phyloP scores from a whole-genome alignment of 1,140 invertebrate genomes.

The Megathymus violae region DNA sequence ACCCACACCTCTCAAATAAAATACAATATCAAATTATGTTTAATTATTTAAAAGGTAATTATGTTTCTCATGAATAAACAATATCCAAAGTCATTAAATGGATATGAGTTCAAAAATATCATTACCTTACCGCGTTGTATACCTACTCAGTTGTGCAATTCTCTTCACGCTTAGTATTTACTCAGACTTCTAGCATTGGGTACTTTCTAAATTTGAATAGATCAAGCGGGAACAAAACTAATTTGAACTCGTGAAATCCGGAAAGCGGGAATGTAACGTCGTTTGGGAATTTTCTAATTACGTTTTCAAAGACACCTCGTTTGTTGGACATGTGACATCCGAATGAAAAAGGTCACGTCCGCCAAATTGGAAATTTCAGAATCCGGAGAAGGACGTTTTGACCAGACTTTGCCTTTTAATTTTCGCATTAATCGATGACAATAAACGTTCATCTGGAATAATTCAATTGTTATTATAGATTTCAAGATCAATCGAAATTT shows the following conservation, averaged over 20 bases:
- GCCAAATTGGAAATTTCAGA: constrained; percentile 72
- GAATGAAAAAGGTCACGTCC: constrained; percentile 78
- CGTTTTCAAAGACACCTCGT: constrained; percentile 82
- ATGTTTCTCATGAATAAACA: too few species aligned
- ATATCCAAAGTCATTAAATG: not conserved
- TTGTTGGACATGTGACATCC: constrained; percentile 76
- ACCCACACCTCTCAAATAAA: too few species aligned
- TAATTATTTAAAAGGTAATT: too few species aligned
- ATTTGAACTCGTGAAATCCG: constrained; percentile 70
- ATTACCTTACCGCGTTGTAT: too few species aligned
- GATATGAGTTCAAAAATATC: too few species aligned
- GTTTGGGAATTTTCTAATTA: constrained; percentile 83
- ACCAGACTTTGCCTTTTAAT: constrained; percentile 60
- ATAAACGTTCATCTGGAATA: constrained; percentile 18
- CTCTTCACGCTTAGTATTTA: constrained; percentile 28
- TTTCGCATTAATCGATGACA: constrained; percentile 67
- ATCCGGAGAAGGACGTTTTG: constrained; percentile 39
- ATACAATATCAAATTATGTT: too few species aligned
- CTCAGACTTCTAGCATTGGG: constrained; percentile 10
- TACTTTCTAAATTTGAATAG: constrained; percentile 39
- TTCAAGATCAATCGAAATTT: too few species aligned
- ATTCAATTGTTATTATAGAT: not conserved
- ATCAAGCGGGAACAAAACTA: constrained; percentile 70
- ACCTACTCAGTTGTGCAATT: too few species aligned
- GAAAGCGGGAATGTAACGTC: constrained; percentile 63